Conservation (phyloP, 2,888 invertebrate species). For the Diarsia dahlii region DNA sequence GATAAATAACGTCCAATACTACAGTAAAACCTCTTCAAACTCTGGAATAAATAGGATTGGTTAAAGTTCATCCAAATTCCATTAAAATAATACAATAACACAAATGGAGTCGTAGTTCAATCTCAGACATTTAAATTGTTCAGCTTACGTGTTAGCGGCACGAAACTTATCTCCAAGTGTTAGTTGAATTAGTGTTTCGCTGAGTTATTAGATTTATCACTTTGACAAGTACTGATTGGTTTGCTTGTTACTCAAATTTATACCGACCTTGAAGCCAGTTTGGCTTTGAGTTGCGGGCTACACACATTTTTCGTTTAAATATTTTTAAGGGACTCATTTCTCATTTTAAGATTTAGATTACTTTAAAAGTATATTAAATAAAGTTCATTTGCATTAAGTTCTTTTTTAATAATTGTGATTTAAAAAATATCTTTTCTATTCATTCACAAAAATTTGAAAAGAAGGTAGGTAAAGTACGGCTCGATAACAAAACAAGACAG, state of each 20-base stretch:
- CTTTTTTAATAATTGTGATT: neutral
- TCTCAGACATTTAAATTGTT: constrained; percentile 60
- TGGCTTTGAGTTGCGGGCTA: constrained; percentile 46
- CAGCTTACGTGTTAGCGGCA: constrained; percentile 51
- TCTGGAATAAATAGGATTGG: constrained; percentile 26
- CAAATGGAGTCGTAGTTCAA: constrained; percentile 59
- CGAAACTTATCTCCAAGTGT: constrained; percentile 60
- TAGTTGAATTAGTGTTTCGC: constrained; percentile 64
- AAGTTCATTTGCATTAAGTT: constrained; percentile 10
- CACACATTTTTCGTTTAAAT: constrained; percentile 56
- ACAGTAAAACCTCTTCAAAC: constrained; percentile 19
- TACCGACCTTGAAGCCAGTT: constrained; percentile 58
- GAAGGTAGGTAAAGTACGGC: neutral
- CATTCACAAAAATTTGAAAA: neutral
- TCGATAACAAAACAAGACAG: constrained; percentile 18
- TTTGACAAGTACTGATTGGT: constrained; percentile 73
- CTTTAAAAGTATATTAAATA: constrained; percentile 2
- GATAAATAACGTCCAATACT: constrained; percentile 21
- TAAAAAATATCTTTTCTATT: neutral
- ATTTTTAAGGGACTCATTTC: constrained; percentile 38
- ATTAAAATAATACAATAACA: constrained; percentile 59
- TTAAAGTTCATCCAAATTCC: constrained; percentile 47
- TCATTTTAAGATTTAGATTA: constrained; percentile 36
- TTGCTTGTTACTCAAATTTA: constrained; percentile 70
- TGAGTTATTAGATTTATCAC: constrained; percentile 72